Conservation (phyloP, 2,113 vertebrate species). For the Pteropus alecto region DNA sequence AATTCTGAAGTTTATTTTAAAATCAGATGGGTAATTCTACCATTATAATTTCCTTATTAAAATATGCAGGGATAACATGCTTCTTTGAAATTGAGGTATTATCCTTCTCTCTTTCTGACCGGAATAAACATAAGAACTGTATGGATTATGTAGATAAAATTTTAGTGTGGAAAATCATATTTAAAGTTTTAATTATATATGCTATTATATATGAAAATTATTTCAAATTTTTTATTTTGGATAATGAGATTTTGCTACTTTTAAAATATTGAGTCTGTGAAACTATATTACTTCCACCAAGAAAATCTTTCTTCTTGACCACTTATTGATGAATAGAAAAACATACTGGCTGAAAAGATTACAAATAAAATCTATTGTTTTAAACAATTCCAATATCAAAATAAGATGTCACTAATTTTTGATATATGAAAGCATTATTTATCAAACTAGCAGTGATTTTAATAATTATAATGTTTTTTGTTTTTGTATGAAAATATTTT, state of each 20-base stretch:
- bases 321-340: not conserved
- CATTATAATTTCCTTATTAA: not conserved
- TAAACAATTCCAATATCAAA: not conserved
- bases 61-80: not conserved
- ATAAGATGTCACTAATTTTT: not conserved
- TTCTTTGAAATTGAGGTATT: not conserved
- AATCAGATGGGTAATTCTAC: constrained; percentile 8
- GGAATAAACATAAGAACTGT: not conserved
- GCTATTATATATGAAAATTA: not conserved
- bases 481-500: not conserved
- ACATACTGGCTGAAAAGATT: not conserved
- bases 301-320: not conserved
- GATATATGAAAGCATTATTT: not conserved
- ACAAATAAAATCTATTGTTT: not conserved
- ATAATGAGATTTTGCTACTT: not conserved
- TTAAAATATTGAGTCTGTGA: not conserved
- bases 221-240: not conserved
- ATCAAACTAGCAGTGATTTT: not conserved
- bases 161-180: not conserved
- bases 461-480: not conserved
- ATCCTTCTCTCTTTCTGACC: not conserved
- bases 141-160: not conserved
- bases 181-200: not conserved
- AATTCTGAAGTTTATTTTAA: constrained; percentile 34
- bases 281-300: not conserved